Base-by-base conservation (phyloP, 2,113 vertebrate species). In the Diadophis punctatus region DNA sequence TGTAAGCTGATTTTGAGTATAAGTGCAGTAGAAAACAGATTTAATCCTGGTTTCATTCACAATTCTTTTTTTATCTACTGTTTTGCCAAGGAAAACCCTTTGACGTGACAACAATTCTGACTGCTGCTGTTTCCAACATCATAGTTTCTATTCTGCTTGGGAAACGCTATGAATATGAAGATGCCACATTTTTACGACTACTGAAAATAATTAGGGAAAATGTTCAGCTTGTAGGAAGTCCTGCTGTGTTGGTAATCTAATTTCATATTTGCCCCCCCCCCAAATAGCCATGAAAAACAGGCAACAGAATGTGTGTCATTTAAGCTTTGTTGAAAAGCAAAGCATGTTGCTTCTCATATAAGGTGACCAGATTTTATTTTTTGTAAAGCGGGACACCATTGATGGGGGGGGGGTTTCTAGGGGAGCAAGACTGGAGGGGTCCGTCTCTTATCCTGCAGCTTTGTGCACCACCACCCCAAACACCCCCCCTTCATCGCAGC, bases 91-190 rank as follows among this genome's bases (percentile, higher is more conserved):
- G 95, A 87, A 96, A 96, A 48, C 93, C 96, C 1, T 60, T 95
- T 95, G 96, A 96, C 68, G 86, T 91, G 55, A 91, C 86, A 20
- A 90, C 39, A 87, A 56, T 96, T 49, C 80, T 95, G 60, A 96
- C 95, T 14, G 92, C 93, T 18, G 94, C 96, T 51, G 46, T 95
- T 16, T 92, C 95, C 48, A 97, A 97, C 1, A 60, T 96, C 87
- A 96, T 96, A 11, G 94, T 96, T 30, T 96, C 96, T 0, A 87
- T 96, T 68, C 25, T 97, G 87, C 39, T 97, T 91, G 97, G 96
- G 46, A 96, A 97, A 84, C 60, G 91, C 11, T 97, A 94, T 90
- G 94, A 96, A 10, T 96, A 97, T 25, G 91, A 96, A 68, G 94
- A 97, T 48, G 10, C 92, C 16, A 93, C 80, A 4, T 97, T 97